These are phyloP conservation scores for Coremacera marginata DNA, from an alignment of 2,888 invertebrate genomes.

Conservation along the genomic window DNA sequence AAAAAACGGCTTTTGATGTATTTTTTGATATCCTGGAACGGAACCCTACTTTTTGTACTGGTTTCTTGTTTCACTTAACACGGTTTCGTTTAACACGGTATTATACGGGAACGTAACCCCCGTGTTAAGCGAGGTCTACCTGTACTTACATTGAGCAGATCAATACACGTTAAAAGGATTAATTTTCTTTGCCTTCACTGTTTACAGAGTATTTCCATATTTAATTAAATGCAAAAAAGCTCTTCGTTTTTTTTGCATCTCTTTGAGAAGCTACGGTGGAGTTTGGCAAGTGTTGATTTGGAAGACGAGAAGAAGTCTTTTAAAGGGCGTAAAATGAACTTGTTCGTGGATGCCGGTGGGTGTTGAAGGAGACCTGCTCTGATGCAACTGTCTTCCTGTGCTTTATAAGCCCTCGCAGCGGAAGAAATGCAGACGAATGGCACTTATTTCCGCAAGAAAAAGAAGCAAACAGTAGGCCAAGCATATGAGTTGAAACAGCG, in stretches of 20 bases:
- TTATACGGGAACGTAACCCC: no score
- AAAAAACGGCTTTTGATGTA: no score
- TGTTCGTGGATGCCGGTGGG: not conserved
- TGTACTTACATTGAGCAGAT: no score
- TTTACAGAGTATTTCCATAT: constrained; percentile 1
- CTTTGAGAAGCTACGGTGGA: not conserved
- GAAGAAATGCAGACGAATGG: constrained; percentile 33
- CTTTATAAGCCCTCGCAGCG: constrained; percentile 23
- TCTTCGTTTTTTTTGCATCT: not conserved
- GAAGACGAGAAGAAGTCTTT: not conserved
- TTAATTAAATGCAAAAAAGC: constrained; percentile 7
- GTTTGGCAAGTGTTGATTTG: constrained; percentile 1
- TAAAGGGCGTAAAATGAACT: constrained; percentile 8
- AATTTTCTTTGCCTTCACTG: constrained; percentile 11
- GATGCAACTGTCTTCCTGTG: not conserved
- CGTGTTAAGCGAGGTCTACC: no score
- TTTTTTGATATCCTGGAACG: no score
- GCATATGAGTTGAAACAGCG: not conserved
- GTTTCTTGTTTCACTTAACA: no score
- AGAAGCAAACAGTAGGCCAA: not conserved
- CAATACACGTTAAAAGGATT: not conserved
- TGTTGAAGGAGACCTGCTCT: not conserved
- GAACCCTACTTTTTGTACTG: no score
- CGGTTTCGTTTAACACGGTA: no score
- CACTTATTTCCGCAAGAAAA: not conserved